phyloP scores from a whole-genome alignment of 2,888 invertebrate genomes.

The Microctonus aethiopoides region DNA sequence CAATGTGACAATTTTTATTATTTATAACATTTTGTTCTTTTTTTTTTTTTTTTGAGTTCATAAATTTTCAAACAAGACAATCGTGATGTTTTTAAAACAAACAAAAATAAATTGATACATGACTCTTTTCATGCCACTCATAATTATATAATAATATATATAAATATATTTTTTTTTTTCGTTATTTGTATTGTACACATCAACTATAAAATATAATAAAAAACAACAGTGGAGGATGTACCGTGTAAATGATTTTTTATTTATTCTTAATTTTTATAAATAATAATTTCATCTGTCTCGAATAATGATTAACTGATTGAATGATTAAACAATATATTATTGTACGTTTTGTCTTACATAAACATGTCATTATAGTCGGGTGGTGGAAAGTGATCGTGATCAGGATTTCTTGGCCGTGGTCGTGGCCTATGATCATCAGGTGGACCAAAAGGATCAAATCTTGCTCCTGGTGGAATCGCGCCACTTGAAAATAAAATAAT shows the following conservation, averaged over 20 bases:
- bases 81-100: background rate
- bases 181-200: conserved; percentile 47
- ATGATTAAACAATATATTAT: background rate
- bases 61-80: conserved; percentile 22
- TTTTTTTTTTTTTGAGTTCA: conserved; percentile 6
- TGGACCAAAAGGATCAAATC: conserved; percentile 89
- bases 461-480: conserved; percentile 80
- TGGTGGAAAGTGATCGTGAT: conserved; percentile 81
- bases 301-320: background rate
- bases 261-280: conserved; percentile 2
- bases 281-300: background rate
- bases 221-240: conserved; percentile 6
- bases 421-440: conserved; percentile 64
- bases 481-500: too few relatives aligned
- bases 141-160: conserved; percentile 2
- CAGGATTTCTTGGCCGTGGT: conserved; percentile 67
- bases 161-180: background rate
- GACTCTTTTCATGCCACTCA: background rate
- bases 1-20: background rate
- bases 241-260: background rate
- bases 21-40: background rate
- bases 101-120: background rate
- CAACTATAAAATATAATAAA: conserved; percentile 52
- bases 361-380: conserved; percentile 83
- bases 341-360: conserved; percentile 69